Conservation (phyloP, 2,113 vertebrate species). For the Geococcyx californianus region DNA sequence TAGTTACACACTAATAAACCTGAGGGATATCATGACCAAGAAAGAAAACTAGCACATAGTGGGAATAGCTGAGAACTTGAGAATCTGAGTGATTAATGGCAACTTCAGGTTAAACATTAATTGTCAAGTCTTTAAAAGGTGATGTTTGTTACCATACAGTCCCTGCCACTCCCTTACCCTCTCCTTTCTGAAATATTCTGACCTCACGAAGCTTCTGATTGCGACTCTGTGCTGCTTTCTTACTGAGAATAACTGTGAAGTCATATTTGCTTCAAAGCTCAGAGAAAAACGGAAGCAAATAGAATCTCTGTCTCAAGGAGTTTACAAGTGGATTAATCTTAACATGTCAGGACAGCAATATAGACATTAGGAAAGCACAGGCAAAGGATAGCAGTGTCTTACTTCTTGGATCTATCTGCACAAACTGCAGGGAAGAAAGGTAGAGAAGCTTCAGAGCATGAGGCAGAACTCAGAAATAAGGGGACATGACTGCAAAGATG, state of each 20-base stretch:
- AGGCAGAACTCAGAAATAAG: not conserved
- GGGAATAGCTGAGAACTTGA: not conserved
- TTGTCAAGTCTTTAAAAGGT: not conserved
- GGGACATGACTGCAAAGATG: not conserved
- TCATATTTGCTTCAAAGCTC: not conserved
- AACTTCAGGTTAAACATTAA: conserved; percentile 36
- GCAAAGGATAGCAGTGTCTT: not conserved
- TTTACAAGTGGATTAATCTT: not conserved
- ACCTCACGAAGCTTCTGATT: not conserved
- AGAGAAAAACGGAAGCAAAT: not conserved
- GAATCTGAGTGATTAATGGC: not conserved
- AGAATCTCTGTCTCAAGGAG: not conserved
- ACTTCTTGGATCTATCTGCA: not conserved
- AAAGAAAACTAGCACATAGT: not conserved
- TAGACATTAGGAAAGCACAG: not conserved
- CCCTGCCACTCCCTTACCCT: not conserved
- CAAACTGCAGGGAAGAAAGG: not conserved
- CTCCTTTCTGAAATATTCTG: not conserved
- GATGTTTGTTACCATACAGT: not conserved
- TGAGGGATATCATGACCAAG: not conserved
- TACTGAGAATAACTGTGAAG: not conserved
- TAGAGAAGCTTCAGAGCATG: not conserved
- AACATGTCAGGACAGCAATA: not conserved
- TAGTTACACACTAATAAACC: not conserved
- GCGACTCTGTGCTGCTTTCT: not conserved